A percentile compares a stretch with the other conserved stretches of the same genome.
These are phyloP conservation scores for Parnassius glacialis DNA, from an alignment of 2,888 invertebrate genomes.

Conservation along the genomic window DNA sequence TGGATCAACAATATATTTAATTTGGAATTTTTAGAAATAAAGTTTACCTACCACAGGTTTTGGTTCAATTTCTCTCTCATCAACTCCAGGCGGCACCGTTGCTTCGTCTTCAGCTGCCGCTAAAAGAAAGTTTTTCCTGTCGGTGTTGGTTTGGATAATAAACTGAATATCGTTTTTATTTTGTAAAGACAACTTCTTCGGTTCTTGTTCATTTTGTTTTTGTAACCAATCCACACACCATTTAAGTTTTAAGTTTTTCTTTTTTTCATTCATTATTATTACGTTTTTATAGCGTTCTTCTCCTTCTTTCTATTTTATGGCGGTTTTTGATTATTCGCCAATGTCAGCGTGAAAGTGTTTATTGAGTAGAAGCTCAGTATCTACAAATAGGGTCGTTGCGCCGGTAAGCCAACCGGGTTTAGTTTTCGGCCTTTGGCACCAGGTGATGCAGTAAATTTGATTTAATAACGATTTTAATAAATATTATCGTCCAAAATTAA, in stretches of 20 bases:
- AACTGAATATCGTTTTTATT: conserved; percentile 71
- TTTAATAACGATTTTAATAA: too few relatives aligned
- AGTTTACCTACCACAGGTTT: conserved; percentile 51
- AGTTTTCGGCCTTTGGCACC: too few relatives aligned
- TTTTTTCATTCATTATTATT: conserved; percentile 15
- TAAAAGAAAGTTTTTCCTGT: conserved; percentile 59
- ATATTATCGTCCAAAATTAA: too few relatives aligned
- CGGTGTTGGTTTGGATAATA: conserved; percentile 63
- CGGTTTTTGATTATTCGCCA: too few relatives aligned
- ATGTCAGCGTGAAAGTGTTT: too few relatives aligned
- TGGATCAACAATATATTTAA: too few relatives aligned
- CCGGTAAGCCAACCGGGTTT: too few relatives aligned
- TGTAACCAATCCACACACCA: conserved; percentile 70
- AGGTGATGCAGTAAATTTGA: too few relatives aligned
- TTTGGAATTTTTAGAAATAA: background rate
- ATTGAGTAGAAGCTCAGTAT: too few relatives aligned
- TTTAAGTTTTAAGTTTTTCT: conserved; percentile 40
- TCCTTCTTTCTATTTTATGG: too few relatives aligned
- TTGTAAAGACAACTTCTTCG: conserved; percentile 54
- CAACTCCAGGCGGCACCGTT: conserved; percentile 61
- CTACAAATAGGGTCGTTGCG: too few relatives aligned
- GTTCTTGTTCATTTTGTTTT: conserved; percentile 59
- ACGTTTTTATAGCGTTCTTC: background rate
- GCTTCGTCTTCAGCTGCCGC: conserved; percentile 64
- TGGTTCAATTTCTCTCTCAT: conserved; percentile 53